A percentile compares a stretch with the other conserved stretches of the same genome.
These are phyloP conservation scores for Trachemys scripta DNA, from an alignment of 2,113 vertebrate genomes.

Conservation along the genomic window DNA sequence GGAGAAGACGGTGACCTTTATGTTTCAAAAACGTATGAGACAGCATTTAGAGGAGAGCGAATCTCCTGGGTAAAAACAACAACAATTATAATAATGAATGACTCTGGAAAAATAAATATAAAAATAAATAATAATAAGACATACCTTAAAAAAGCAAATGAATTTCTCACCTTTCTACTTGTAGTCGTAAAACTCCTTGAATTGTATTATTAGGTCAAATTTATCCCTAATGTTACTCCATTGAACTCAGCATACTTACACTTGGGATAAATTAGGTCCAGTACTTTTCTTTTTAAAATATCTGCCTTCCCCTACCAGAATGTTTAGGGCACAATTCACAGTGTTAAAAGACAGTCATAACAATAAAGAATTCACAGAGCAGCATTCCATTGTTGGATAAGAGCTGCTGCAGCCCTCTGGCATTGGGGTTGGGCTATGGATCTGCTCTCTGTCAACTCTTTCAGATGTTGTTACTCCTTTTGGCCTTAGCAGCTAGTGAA, in stretches of 20 bases:
- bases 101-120: neutral
- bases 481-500: neutral
- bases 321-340: neutral
- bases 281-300: neutral
- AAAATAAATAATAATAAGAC: constrained; percentile 11
- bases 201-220: constrained; percentile 5
- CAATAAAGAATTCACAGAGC: neutral
- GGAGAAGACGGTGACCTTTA: constrained; percentile 11
- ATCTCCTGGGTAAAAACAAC: neutral
- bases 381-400: neutral
- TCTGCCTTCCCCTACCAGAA: neutral
- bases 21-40: constrained; percentile 23
- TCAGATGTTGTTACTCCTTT: fast-evolving
- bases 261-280: neutral
- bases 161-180: neutral
- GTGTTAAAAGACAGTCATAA: neutral
- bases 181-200: constrained; percentile 26
- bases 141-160: neutral
- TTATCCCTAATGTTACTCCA: neutral
- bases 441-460: fast-evolving
- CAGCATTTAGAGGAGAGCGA: constrained; percentile 6
- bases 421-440: neutral
- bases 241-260: constrained; percentile 2
- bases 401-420: neutral
- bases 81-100: neutral